Percentiles rank a stretch among this genome's conserved stretches.
phyloP scores from a whole-genome alignment of 2,797 vertebrate species.

The Sebastes elongatus region DNA sequence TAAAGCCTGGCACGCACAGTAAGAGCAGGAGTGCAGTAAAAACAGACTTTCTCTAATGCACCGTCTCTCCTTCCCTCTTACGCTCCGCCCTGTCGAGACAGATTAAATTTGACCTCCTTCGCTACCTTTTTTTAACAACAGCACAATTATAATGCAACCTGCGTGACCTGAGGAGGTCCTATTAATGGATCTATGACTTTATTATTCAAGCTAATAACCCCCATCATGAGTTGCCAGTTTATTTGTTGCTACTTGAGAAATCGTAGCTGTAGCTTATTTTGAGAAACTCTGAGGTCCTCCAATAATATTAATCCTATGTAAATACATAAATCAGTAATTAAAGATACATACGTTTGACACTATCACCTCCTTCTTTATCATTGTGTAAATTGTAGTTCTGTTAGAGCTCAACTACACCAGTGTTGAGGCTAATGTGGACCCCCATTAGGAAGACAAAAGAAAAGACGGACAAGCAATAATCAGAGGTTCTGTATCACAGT shows the following conservation, averaged over 20 bases:
- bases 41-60: constrained; percentile 6
- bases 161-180: neutral
- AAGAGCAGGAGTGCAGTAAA: constrained; percentile 22
- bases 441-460: neutral
- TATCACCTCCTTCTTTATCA: neutral
- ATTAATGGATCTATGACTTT: neutral
- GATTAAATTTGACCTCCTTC: neutral
- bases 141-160: neutral
- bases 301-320: neutral
- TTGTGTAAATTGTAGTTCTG: neutral
- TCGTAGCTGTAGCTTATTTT: neutral
- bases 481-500: neutral
- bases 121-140: neutral
- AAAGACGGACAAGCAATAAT: neutral
- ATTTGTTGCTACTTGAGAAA: neutral
- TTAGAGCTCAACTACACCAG: neutral
- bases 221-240: neutral
- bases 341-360: neutral
- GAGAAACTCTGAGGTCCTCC: neutral
- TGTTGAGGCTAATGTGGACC: neutral
- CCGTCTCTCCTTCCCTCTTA: neutral
- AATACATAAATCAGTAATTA: neutral
- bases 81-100: neutral
- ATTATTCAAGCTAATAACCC: neutral
- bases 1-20: constrained; percentile 48